Conservation (phyloP, 2,888 invertebrate genomes). For the Frankliniella fusca region DNA sequence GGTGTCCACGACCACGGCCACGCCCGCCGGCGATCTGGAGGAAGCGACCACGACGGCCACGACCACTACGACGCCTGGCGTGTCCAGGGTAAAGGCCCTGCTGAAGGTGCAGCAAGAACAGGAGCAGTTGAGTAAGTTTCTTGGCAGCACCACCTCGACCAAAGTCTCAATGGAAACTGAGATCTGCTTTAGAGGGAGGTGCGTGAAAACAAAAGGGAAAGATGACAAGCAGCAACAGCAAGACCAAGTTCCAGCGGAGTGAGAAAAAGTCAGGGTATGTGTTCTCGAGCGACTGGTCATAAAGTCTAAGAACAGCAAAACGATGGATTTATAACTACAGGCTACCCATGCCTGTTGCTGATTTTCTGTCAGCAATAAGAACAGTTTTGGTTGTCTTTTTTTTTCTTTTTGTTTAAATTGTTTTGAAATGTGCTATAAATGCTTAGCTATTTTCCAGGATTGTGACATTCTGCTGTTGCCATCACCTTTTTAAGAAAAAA, state of each 20-base stretch:
- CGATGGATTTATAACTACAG: too few relatives aligned
- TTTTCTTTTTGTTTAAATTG: too few relatives aligned
- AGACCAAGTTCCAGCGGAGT: slow-evolving; percentile 37
- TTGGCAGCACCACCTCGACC: slow-evolving; percentile 74
- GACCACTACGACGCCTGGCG: slow-evolving; percentile 34
- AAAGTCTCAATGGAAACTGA: slow-evolving; percentile 82
- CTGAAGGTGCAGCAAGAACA: slow-evolving; percentile 39
- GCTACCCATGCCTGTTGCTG: too few relatives aligned
- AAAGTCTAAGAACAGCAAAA: too few relatives aligned
- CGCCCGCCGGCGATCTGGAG: not conserved
- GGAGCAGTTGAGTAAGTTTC: slow-evolving; percentile 50
- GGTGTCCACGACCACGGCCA: slow-evolving; percentile 36
- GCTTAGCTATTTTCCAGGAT: not conserved
- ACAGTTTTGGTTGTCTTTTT: too few relatives aligned
- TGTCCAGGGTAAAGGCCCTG: slow-evolving; percentile 30
- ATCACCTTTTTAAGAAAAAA: not conserved
- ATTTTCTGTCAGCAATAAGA: too few relatives aligned
- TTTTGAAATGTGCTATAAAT: too few relatives aligned
- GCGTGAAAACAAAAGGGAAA: slow-evolving; percentile 60
- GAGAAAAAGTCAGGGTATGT: not conserved
- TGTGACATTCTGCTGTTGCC: slow-evolving; percentile 10
- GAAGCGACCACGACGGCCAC: slow-evolving; percentile 37
- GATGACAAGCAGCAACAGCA: slow-evolving; percentile 11
- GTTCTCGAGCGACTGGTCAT: too few relatives aligned
- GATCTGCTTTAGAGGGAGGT: slow-evolving; percentile 81